Base-by-base conservation (phyloP, 2,797 vertebrate genomes). In the Gymnopithys bicolor region DNA sequence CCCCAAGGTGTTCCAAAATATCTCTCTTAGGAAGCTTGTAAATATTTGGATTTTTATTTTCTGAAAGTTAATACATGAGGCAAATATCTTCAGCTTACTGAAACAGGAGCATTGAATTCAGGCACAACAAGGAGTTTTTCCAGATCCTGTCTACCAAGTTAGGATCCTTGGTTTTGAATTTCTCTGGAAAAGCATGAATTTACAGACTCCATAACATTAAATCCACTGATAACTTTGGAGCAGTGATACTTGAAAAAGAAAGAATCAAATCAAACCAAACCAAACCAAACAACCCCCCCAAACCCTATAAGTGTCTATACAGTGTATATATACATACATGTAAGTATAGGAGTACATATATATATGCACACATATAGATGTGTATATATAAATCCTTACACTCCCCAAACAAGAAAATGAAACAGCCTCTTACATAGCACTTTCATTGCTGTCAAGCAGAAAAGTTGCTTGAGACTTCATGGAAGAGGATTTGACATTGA, bases 311-410 rank as follows among this genome's bases (percentile, higher is more conserved):
- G 1, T 70, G 13, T 33, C 10, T 71, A 10, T 21, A 9, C 8
- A 15, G 5, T 11, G 3, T 62, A 16, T 25, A 16, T 25, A 37
- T 9, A 12, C n/a, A 27, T 14, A 22, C 10, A 39, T 18, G 10
- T 12, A 9, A 46, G 6, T 41, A 28, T 15, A 19, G 21, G 3
- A 19, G 2, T 59, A 3, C 27, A 13, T 16, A 8, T 10, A 7
- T 22, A 33, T 5, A 30, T 2, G 3, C 17, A 45, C 15, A 48
- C 0, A 0, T 39, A 62, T 11, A 43, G 25, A 41, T 24, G 1
- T 46, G 2, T 35, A 6, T 46, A 18, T 35, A 53, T 18, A 58
- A 69, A 55, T 33, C 12, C 28, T 39, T 35, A 24, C 10, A 46
- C 0, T 2, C 4, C 68, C 17, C 32, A 43, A 67, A 64, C 8